A percentile compares a stretch with the other conserved stretches of the same genome.
Evolutionary conservation across 1,140 invertebrate genomes (phyloP).

Genomic region (Drosophila tropicalis): DNA sequence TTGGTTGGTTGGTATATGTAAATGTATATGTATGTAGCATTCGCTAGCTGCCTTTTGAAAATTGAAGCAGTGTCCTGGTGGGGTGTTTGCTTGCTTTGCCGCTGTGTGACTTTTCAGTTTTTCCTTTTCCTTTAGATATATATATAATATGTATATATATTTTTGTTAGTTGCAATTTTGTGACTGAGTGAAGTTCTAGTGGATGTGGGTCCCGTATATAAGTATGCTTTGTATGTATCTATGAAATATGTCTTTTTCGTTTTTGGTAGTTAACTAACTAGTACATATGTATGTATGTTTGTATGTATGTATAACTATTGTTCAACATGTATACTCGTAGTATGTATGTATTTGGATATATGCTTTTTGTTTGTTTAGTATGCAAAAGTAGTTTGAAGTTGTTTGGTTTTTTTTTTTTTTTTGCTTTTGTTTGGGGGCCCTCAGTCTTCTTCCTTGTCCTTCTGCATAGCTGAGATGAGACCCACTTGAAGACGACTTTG

Average conservation of each 20-base stretch:
- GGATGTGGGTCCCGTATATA: conserved; percentile 51
- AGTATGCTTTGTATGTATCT: not conserved
- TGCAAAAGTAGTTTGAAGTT: conserved; percentile 6
- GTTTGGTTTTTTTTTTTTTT: too few species aligned
- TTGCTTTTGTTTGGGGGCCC: not conserved
- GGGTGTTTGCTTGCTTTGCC: conserved; percentile 74
- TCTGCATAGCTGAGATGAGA: not conserved
- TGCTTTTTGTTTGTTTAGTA: not conserved
- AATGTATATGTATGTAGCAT: conserved; percentile 44
- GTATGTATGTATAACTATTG: conserved; percentile 32
- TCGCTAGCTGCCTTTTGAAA: conserved; percentile 62
- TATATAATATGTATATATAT: too few species aligned
- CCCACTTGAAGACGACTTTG: not conserved
- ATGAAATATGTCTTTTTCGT: too few species aligned
- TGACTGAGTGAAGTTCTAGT: conserved; percentile 39
- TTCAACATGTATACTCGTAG: conserved; percentile 22
- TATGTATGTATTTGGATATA: conserved; percentile 6
- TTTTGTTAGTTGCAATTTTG: not conserved
- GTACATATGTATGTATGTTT: too few species aligned
- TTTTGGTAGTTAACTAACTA: too few species aligned
- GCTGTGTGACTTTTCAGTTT: conserved; percentile 45
- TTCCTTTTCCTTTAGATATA: not conserved
- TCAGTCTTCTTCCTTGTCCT: not conserved
- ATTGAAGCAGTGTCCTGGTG: conserved; percentile 76
- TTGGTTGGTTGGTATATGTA: too few species aligned